These are phyloP conservation scores for Probaryconus sp. DNA, from an alignment of 1,140 invertebrate genomes.

Conservation along the genomic window DNA sequence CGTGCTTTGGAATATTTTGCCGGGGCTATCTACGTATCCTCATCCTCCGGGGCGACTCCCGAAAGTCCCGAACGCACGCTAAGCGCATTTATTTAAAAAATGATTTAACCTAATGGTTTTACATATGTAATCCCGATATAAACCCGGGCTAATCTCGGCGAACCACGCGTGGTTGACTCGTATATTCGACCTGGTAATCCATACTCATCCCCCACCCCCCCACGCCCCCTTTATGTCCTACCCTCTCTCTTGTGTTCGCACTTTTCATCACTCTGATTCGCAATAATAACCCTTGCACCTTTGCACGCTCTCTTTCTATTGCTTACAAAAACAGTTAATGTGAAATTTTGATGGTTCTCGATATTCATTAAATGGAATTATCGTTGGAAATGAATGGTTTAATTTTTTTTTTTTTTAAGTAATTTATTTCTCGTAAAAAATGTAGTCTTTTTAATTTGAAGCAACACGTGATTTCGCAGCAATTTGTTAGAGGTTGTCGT, in stretches of 20 bases:
- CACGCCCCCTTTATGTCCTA: conserved; percentile 13
- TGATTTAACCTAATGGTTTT: conserved; percentile 79
- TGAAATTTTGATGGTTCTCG: too few relatives aligned
- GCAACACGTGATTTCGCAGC: conserved; percentile 23
- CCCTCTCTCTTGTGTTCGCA: conserved; percentile 13
- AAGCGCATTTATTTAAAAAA: conserved; percentile 76
- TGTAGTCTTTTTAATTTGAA: conserved; percentile 8
- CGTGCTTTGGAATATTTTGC: conserved; percentile 67
- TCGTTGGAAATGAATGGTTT: too few relatives aligned
- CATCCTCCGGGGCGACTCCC: conserved; percentile 31
- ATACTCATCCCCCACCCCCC: conserved; percentile 51
- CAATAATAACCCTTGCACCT: conserved; percentile 29
- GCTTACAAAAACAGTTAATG: too few relatives aligned
- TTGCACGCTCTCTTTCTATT: too few relatives aligned
- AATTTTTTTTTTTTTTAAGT: conserved; percentile 21
- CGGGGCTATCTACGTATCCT: conserved; percentile 64
- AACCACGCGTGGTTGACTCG: conserved; percentile 73
- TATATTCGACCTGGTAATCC: conserved; percentile 68
- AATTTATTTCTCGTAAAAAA: too few relatives aligned
- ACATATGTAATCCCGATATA: conserved; percentile 79
- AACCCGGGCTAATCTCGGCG: conserved; percentile 76
- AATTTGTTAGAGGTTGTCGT: conserved; percentile 21
- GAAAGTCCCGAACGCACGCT: conserved; percentile 48
- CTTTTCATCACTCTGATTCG: conserved; percentile 39
- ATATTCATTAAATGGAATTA: too few relatives aligned